Evolutionary conservation across 2,113 vertebrate genomes (phyloP).

Genomic region (Myiagra hebetior): DNA sequence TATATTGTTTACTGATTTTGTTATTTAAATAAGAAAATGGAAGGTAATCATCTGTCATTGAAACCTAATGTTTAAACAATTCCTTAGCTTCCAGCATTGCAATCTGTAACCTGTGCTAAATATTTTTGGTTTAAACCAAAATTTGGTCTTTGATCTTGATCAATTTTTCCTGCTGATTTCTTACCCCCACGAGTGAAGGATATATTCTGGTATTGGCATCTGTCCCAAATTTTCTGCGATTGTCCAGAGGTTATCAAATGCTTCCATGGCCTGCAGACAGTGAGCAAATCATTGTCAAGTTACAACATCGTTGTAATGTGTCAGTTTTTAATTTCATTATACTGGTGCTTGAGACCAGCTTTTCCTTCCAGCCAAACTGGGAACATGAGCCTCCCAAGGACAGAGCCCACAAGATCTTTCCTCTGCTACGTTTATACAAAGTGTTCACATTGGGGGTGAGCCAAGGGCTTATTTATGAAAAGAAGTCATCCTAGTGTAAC

Average conservation of each 20-base stretch:
- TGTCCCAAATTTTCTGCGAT: neutral
- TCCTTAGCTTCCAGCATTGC: neutral
- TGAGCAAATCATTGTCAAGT: neutral
- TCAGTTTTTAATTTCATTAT: neutral
- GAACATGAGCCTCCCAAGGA: neutral
- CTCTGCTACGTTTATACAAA: neutral
- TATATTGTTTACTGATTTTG: neutral
- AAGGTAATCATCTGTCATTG: neutral
- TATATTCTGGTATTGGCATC: neutral
- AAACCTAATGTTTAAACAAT: neutral
- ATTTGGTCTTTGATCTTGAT: neutral
- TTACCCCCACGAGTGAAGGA: neutral
- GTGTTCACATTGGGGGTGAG: neutral
- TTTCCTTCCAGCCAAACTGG: neutral
- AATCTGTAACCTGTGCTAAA: neutral
- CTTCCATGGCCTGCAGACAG: neutral
- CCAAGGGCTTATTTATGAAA: neutral
- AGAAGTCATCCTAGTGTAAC: neutral
- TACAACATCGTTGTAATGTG: neutral
- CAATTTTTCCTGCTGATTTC: neutral
- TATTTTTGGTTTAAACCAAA: neutral
- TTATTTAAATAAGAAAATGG: neutral
- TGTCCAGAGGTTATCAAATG: neutral
- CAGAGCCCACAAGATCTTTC: neutral
- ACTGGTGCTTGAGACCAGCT: neutral